A percentile compares a stretch with the other conserved stretches of the same genome.
phyloP scores from a whole-genome alignment of 2,113 vertebrate species.

The Chamaea fasciata region DNA sequence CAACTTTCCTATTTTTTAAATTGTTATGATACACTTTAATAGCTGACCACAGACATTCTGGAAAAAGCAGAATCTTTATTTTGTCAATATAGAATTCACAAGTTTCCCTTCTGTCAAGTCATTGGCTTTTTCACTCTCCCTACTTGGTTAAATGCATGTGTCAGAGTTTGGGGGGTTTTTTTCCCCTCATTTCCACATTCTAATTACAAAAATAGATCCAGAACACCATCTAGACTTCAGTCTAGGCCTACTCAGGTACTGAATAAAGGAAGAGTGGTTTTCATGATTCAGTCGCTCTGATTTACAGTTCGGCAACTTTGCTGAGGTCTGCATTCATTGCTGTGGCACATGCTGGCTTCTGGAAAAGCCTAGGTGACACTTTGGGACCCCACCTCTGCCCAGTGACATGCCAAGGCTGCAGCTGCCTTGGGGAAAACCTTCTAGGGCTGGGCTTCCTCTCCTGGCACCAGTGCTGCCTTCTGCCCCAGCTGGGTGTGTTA shows the following conservation, averaged over 20 bases:
- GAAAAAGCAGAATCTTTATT: background rate
- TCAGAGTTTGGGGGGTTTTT: rapidly evolving
- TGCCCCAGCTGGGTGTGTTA: rapidly evolving
- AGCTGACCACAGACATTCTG: background rate
- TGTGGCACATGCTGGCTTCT: background rate
- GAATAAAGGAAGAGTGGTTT: background rate
- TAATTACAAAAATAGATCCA: background rate
- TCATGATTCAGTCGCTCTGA: background rate
- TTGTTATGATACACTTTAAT: background rate
- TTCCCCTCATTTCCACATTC: background rate
- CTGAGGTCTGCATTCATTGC: background rate
- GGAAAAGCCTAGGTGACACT: rapidly evolving
- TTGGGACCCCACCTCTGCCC: background rate
- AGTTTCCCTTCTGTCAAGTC: background rate
- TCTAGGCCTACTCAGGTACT: background rate
- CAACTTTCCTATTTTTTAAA: background rate
- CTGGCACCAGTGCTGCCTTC: background rate
- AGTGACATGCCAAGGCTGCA: background rate
- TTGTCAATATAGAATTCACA: background rate
- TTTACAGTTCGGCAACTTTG: background rate
- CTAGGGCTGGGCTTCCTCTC: background rate
- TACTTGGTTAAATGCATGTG: background rate
- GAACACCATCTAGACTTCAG: background rate
- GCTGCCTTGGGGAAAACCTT: background rate
- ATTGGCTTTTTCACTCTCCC: background rate